Evolutionary conservation across 2,113 vertebrate species (phyloP).

Genomic region (Cebus imitator): DNA sequence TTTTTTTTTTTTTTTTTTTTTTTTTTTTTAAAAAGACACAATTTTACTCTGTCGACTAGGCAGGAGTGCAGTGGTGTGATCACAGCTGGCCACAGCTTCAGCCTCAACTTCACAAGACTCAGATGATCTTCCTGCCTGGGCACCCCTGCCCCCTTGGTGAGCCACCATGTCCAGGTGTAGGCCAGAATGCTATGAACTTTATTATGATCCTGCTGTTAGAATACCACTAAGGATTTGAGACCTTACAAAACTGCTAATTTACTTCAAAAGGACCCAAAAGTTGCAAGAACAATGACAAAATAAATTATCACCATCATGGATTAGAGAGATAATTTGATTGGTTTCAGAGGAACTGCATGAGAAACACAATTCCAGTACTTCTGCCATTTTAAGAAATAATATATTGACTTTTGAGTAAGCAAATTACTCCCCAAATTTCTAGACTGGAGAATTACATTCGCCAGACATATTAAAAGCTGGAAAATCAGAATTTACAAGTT

Average conservation of each 20-base stretch:
- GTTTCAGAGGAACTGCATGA: not conserved
- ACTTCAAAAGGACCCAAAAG: not conserved
- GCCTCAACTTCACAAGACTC: too few species aligned
- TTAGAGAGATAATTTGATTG: not conserved
- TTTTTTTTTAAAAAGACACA: too few species aligned
- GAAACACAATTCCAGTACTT: not conserved
- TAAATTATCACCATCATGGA: not conserved
- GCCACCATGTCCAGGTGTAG: too few species aligned
- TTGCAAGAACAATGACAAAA: not conserved
- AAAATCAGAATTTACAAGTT: constrained; percentile 31
- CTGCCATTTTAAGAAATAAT: not conserved
- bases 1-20: too few species aligned
- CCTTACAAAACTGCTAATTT: not conserved
- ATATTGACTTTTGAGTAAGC: not conserved
- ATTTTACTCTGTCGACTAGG: too few species aligned
- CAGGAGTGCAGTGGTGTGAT: too few species aligned
- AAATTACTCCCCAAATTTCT: not conserved
- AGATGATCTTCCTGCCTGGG: too few species aligned
- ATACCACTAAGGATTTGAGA: not conserved
- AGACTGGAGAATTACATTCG: not conserved
- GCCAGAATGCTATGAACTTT: not conserved
- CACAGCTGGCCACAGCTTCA: too few species aligned
- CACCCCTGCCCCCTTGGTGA: too few species aligned
- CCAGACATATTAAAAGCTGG: not conserved
- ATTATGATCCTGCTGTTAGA: not conserved